Conservation (phyloP, 2,888 invertebrate genomes). For the Polymixis flavicincta region DNA sequence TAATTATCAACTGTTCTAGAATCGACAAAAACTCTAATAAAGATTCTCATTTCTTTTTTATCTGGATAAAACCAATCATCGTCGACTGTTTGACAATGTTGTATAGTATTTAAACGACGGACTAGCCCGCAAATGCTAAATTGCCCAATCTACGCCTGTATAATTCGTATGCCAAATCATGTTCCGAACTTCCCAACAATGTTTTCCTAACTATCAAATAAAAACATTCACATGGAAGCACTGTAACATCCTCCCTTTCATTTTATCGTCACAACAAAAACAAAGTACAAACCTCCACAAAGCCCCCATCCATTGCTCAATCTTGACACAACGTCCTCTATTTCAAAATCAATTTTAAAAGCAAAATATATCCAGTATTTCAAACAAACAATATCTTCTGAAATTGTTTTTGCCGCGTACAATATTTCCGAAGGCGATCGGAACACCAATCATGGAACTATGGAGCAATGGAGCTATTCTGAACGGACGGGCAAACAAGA, state of each 20-base stretch:
- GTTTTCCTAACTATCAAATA: slow-evolving; percentile 5
- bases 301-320: slow-evolving; percentile 56
- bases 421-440: slow-evolving; percentile 66
- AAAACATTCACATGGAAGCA: slow-evolving; percentile 4
- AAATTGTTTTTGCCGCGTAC: slow-evolving; percentile 67
- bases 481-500: slow-evolving; percentile 65
- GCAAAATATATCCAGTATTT: slow-evolving; percentile 67
- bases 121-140: background rate
- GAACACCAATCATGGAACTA: slow-evolving; percentile 63
- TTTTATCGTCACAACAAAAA: slow-evolving; percentile 39
- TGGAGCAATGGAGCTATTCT: slow-evolving; percentile 59
- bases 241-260: slow-evolving; percentile 9
- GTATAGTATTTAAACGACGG: background rate
- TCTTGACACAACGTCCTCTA: slow-evolving; percentile 67
- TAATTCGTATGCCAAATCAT: background rate
- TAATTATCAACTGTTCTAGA: background rate
- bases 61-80: too few relatives aligned
- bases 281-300: slow-evolving; percentile 48
- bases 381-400: slow-evolving; percentile 67
- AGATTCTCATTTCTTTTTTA: background rate
- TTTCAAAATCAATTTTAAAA: slow-evolving; percentile 69
- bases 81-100: background rate
- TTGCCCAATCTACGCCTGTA: background rate
- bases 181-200: background rate
- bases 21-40: background rate